A percentile compares a stretch with the other conserved stretches of the same genome.
phyloP scores from a whole-genome alignment of 2,797 vertebrate species.

The Phoxinus dragarum region DNA sequence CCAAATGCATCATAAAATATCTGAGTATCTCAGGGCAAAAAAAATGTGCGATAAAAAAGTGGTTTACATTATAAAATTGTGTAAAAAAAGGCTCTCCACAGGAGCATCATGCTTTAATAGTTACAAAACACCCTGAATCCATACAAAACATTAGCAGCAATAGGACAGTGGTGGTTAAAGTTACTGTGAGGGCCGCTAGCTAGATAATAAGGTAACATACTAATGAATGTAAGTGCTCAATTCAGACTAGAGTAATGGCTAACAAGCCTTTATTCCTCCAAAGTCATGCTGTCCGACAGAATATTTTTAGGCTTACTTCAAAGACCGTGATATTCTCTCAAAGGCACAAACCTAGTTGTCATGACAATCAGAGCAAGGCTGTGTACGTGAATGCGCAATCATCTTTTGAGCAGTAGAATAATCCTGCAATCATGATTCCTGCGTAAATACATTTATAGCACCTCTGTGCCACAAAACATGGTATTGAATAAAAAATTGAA shows the following conservation, averaged over 20 bases:
- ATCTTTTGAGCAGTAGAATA: neutral
- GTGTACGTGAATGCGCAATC: neutral
- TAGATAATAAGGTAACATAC: too few relatives aligned
- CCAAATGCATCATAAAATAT: neutral
- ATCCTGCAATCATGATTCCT: constrained; percentile 11
- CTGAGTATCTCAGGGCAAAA: neutral
- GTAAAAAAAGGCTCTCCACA: neutral
- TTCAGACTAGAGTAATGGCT: neutral
- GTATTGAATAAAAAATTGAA: neutral
- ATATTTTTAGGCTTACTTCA: constrained; percentile 4
- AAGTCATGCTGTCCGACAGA: neutral
- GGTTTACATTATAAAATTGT: neutral
- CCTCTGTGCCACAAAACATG: neutral
- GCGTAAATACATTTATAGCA: neutral
- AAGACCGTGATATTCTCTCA: neutral
- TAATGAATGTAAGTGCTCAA: neutral
- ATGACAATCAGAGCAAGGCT: constrained; percentile 20
- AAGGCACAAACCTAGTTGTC: constrained; percentile 16
- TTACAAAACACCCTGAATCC: neutral
- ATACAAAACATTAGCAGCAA: neutral
- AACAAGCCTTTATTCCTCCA: neutral
- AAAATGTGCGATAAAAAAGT: neutral
- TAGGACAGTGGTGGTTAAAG: neutral
- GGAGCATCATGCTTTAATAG: neutral
- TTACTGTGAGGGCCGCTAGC: too few relatives aligned